Evolutionary conservation across 2,888 invertebrate genomes (phyloP), one percentile per base, ranked within the genome.

Genomic region (Phrixothrix hirtus): DNA sequence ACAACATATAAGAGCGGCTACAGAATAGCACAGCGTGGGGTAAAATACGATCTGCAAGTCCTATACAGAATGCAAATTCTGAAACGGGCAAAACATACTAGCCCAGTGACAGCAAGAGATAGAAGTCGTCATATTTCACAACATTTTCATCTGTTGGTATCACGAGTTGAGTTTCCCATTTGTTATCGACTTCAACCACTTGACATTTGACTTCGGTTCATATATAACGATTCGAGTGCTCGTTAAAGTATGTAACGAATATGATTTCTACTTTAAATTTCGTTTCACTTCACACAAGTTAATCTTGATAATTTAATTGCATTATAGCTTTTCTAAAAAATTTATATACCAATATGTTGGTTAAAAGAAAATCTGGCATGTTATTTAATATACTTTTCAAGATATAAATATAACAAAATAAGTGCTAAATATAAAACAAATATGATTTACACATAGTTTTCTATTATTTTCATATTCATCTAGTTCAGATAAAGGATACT

Each of bases 61-160:
- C 44, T 53, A 48, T 44, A 48, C 32, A 46, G 56, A 56, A 56
- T 56, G 56, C 48, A 56, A 56, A 56, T 56, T 52, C 29, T 41
- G 47, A 48, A 48, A 41, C 49, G 56, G 48, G 48, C 41, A 51
- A 56, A 51, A 48, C 42, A 49, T 44, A 48, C 39, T 52, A 52
- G 41, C 34, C 44, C 39, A 44, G 45, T 52, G 52, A 52, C 48
- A 57, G 52, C 52, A 54, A 52, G 55, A 61, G 61, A 59, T 61
- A 59, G 58, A 48, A 57, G 61, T 57, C 59, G 55, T 61, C 61
- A 59, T 59, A 59, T 59, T 59, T 59, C 51, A 61, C 55, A 49
- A 55, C 51, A 58, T 59, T 60, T 60, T 61, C 59, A 53, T 61
- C 61, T 58, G 56, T 43, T 56, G 46, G 52, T 61, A 60, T 58